Percentiles rank a stretch among this genome's conserved stretches.
These are phyloP conservation scores for Tragelaphus scriptus DNA, from an alignment of 2,113 vertebrate species.

Conservation along the genomic window DNA sequence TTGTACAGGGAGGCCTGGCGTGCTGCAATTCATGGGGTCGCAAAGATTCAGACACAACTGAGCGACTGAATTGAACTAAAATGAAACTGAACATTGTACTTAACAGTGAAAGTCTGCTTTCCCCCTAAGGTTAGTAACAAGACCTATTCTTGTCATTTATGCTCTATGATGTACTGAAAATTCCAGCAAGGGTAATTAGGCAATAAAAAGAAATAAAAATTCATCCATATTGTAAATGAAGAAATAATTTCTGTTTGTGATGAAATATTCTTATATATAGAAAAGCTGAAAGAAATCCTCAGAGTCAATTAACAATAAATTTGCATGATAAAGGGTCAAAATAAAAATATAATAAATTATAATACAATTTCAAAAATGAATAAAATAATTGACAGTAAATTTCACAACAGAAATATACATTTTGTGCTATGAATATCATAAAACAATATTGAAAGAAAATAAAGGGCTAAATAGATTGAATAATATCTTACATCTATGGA, in stretches of 20 bases:
- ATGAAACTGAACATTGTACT: not conserved
- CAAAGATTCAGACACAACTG: too few species aligned
- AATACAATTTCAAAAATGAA: not conserved
- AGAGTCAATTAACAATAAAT: not conserved
- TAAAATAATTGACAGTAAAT: not conserved
- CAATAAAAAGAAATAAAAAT: not conserved
- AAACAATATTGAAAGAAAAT: not conserved
- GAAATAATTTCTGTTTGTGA: not conserved
- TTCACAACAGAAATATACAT: not conserved
- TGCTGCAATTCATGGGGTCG: too few species aligned
- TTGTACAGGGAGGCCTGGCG: too few species aligned
- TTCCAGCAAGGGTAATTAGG: not conserved
- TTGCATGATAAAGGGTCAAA: not conserved
- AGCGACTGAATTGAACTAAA: too few species aligned
- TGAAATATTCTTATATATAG: not conserved
- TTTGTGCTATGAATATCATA: not conserved
- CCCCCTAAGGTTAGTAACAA: not conserved
- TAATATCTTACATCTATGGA: not conserved
- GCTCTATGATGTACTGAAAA: not conserved
- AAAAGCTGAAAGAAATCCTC: not conserved
- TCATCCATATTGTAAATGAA: not conserved
- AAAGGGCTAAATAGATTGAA: not conserved
- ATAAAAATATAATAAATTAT: not conserved
- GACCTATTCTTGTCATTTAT: not conserved
- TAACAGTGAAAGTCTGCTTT: not conserved